Evolutionary conservation across 1,140 invertebrate genomes (phyloP), one percentile per base, ranked within the genome.

Genomic region (Megalopta genalis): DNA sequence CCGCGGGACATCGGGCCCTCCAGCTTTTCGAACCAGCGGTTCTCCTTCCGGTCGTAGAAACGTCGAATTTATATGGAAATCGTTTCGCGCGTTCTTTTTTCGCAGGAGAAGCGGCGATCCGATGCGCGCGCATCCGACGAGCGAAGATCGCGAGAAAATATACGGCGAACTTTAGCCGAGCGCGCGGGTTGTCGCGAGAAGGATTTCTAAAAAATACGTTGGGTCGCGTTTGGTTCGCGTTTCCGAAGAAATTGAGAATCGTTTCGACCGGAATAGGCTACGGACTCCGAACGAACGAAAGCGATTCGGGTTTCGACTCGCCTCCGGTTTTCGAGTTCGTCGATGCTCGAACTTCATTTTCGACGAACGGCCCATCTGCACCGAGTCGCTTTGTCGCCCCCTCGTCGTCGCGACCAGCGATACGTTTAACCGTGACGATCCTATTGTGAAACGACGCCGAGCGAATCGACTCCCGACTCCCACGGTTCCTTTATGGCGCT

Each of bases 351-450:
- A 90, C 87, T 90, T 90, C 79, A 90, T 91, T 85, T 90, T 90
- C 90, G 90, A 91, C 85, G 84, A 69, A 91, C 90, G 82, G 89
- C 8, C 70, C 91, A 92, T 92, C 91, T 92, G 92, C 90, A 86
- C 79, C 68, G 76, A 77, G 66, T 79, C 82, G 89, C 86, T 90
- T 89, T 91, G 88, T 90, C 86, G 72, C 84, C 49, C 75, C 67
- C 63, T 83, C 37, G 60, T 83, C 37, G 60, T 65, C 52, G 57
- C 63, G 16, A 75, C 16, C 54, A 62, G 67, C 66, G 49, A 69
- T 68, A 64, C 46, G 68, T 62, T 69, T 77, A 67, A 18, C 76
- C 68, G 23, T 69, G 54, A 81, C 72, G 74, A 57, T 49, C 21
- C 32, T 25, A 72, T 65, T 81, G 75, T 65, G 14, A 39, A 46